Percentiles rank a stretch among this genome's conserved stretches.
These are phyloP conservation scores for Anaspis maculata DNA, from an alignment of 2,888 invertebrate species.

Conservation along the genomic window DNA sequence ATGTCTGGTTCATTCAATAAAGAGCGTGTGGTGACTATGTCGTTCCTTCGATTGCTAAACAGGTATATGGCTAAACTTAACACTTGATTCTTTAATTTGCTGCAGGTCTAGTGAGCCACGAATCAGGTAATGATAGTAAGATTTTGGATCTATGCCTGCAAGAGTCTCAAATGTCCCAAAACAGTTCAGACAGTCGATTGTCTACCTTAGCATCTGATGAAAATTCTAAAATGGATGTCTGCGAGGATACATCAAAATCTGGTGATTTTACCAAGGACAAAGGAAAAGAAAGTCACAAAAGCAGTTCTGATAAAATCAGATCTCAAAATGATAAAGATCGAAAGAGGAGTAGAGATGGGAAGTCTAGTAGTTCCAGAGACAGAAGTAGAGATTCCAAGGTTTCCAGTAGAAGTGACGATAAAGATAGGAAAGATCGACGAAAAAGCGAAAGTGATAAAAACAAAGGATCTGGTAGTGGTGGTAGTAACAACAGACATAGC, in stretches of 20 bases:
- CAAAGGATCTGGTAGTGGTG: slow-evolving; percentile 25
- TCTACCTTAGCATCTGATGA: slow-evolving; percentile 48
- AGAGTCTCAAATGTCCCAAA: slow-evolving; percentile 54
- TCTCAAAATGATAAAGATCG: slow-evolving; percentile 42
- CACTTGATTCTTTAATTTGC: too few species aligned
- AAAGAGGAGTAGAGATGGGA: slow-evolving; percentile 12
- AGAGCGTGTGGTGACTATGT: too few species aligned
- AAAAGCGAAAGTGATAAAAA: slow-evolving; percentile 12
- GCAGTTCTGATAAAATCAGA: slow-evolving; percentile 38
- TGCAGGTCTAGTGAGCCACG: slow-evolving; percentile 45
- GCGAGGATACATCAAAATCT: slow-evolving; percentile 26
- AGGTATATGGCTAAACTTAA: too few species aligned
- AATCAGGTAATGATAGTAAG: slow-evolving; percentile 37
- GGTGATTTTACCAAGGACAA: slow-evolving; percentile 8
- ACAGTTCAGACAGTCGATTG: slow-evolving; percentile 52
- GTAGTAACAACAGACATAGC: slow-evolving; percentile 31
- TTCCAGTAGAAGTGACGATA: slow-evolving; percentile 17
- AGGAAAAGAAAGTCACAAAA: slow-evolving; percentile 14
- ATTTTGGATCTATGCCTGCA: too few species aligned
- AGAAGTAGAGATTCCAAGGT: slow-evolving; percentile 19
- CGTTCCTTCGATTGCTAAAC: too few species aligned
- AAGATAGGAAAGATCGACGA: not conserved
- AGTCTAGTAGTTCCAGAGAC: slow-evolving; percentile 16
- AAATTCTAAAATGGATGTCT: slow-evolving; percentile 38
- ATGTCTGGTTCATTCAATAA: too few species aligned